Evolutionary conservation across 1,140 invertebrate genomes (phyloP).

Genomic region (Tetragonula clypearis): DNA sequence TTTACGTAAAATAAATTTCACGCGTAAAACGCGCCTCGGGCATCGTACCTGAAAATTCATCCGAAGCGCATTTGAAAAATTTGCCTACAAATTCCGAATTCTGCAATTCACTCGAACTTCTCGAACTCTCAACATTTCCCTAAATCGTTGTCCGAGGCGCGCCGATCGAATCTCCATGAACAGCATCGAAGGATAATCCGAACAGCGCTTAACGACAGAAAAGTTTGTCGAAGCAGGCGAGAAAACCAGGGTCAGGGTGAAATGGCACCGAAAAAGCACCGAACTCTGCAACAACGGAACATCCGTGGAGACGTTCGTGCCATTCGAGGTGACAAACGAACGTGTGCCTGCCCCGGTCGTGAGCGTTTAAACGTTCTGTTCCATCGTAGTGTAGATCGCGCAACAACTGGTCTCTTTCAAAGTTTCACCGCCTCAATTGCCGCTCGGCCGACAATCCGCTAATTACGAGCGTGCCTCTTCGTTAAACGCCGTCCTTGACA

Average conservation of each 20-base stretch:
- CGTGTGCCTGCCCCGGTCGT: no score
- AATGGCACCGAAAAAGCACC: background rate
- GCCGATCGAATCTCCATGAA: no score
- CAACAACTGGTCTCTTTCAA: background rate
- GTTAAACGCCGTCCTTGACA: slow-evolving; percentile 29
- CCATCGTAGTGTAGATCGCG: background rate
- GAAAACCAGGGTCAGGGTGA: no score
- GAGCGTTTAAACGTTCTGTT: background rate
- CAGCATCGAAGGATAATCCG: no score
- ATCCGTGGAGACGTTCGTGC: background rate
- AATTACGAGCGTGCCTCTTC: slow-evolving; percentile 27
- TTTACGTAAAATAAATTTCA: background rate
- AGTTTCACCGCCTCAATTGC: background rate
- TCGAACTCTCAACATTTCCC: no score
- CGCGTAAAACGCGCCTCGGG: background rate
- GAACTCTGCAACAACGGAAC: background rate
- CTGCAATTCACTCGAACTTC: no score
- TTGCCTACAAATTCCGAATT: no score
- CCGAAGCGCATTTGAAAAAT: no score
- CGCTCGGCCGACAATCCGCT: background rate
- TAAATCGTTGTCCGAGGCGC: no score
- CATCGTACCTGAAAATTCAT: no score
- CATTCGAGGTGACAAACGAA: background rate
- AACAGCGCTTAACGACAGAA: no score
- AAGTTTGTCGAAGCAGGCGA: no score